These are phyloP conservation scores for Burhinus oedicnemus DNA, from an alignment of 2,113 vertebrate species.

Conservation along the genomic window DNA sequence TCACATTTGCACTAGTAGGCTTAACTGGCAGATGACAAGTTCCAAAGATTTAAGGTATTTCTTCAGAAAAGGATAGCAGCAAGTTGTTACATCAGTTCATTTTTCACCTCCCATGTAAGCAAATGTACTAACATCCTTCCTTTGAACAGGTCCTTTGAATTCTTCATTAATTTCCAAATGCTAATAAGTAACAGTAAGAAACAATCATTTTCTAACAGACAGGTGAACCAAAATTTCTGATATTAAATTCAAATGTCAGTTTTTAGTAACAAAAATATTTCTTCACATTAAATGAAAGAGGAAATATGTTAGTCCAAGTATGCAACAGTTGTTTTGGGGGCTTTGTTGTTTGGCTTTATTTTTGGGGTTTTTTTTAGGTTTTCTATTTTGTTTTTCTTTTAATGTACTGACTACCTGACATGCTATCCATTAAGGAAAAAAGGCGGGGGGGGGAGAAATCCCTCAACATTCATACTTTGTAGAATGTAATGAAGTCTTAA, in stretches of 20 bases:
- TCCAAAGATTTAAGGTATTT: neutral
- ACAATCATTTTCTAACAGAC: neutral
- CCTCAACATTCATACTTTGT: neutral
- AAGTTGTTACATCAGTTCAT: neutral
- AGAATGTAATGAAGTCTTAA: neutral
- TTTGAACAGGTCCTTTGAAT: neutral
- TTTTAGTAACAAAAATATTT: neutral
- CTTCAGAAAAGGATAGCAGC: neutral
- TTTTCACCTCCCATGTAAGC: neutral
- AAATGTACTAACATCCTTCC: neutral
- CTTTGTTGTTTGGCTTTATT: neutral
- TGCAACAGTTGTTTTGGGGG: neutral
- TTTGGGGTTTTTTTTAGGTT: neutral
- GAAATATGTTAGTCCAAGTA: neutral
- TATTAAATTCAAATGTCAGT: neutral
- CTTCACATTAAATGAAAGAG: neutral
- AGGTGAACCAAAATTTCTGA: neutral
- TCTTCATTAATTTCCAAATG: neutral
- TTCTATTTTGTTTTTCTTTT: neutral
- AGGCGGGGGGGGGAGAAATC: neutral
- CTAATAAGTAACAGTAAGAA: neutral
- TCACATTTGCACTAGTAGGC: neutral
- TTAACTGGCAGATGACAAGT: neutral
- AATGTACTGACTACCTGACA: neutral
- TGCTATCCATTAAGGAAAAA: neutral